Evolutionary conservation across 2,113 vertebrate species (phyloP).

Genomic region (Sapayoa aenigma): DNA sequence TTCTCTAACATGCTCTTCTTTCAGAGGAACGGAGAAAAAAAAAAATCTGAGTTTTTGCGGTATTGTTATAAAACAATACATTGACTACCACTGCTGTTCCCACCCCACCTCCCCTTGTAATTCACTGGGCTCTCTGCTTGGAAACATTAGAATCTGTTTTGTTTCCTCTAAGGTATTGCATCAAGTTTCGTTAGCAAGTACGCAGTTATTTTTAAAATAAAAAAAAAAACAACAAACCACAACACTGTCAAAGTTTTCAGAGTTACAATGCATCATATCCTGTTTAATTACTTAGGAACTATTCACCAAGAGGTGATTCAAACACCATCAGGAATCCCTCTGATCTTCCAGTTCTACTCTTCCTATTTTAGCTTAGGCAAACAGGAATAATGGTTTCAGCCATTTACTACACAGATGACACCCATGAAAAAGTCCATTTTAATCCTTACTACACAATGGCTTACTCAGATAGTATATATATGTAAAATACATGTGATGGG

Average conservation of each 20-base stretch:
- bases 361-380: neutral
- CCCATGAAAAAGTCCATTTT: neutral
- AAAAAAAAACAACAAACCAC: too few species aligned
- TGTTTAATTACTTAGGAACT: neutral
- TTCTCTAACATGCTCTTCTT: neutral
- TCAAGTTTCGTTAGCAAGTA: neutral
- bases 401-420: neutral
- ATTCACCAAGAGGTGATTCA: neutral
- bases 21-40: neutral
- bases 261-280: neutral
- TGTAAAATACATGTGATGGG: neutral
- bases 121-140: neutral
- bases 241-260: neutral
- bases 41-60: neutral
- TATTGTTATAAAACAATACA: constrained; percentile 40
- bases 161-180: neutral
- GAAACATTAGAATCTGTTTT: neutral
- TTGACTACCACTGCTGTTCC: neutral
- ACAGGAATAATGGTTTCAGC: neutral
- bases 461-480: neutral
- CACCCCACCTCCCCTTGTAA: neutral
- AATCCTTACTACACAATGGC: neutral
- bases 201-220: neutral
- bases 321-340: neutral
- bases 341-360: neutral